Percentiles rank a stretch among this genome's conserved stretches.
Evolutionary conservation across 2,797 vertebrate species (phyloP).

Genomic region (Rousettus madagascariensis): DNA sequence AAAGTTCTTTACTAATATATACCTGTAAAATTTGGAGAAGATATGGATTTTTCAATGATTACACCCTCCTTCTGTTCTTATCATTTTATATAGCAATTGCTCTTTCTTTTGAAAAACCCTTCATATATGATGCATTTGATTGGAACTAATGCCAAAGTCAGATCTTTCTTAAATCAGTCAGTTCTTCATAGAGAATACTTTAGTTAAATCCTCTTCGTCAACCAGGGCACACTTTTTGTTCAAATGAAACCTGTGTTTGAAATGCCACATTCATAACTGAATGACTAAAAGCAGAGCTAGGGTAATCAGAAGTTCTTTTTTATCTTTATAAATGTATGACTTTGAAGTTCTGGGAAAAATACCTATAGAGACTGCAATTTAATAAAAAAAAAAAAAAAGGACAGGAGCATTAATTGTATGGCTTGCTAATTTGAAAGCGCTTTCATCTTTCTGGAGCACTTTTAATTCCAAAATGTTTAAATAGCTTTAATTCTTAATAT

Average conservation of each 20-base stretch:
- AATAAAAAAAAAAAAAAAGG: constrained; percentile 64
- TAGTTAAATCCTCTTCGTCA: not conserved
- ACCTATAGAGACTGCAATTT: constrained; percentile 68
- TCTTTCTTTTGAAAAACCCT: not conserved
- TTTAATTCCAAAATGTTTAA: constrained; percentile 79
- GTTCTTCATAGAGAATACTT: not conserved
- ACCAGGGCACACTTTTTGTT: constrained; percentile 23
- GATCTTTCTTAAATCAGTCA: not conserved
- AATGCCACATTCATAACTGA: constrained; percentile 52
- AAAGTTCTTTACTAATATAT: not conserved
- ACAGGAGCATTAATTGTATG: constrained; percentile 71
- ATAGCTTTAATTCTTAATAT: constrained; percentile 79
- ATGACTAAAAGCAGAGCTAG: constrained; percentile 34
- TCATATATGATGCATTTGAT: constrained; percentile 5
- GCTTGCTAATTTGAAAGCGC: constrained; percentile 57
- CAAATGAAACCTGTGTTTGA: not conserved
- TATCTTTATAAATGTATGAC: constrained; percentile 34
- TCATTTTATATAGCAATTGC: not conserved
- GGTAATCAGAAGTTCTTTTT: constrained; percentile 59
- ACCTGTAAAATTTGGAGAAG: not conserved
- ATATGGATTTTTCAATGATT: not conserved
- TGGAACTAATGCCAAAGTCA: not conserved
- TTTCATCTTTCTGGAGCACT: constrained; percentile 80
- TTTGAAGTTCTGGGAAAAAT: constrained; percentile 68
- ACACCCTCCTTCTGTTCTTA: not conserved